Conservation (phyloP, 2,113 vertebrate genomes). For the Crotophaga sulcirostris region DNA sequence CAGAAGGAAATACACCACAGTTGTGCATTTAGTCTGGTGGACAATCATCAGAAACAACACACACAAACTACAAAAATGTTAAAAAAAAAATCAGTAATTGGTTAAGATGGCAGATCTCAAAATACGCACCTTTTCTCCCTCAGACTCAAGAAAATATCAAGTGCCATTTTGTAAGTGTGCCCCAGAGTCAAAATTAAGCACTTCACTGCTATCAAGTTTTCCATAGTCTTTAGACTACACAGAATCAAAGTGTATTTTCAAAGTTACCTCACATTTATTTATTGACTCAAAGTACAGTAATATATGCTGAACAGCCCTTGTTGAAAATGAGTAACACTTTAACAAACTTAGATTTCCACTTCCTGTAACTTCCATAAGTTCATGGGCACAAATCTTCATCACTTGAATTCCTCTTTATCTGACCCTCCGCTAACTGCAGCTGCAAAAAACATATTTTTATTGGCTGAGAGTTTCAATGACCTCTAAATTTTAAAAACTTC, state of each 20-base stretch:
- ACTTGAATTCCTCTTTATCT: background rate
- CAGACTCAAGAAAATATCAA: background rate
- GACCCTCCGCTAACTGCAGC: background rate
- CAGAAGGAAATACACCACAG: background rate
- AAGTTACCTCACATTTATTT: background rate
- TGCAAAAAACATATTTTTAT: rapidly evolving
- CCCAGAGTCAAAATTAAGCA: background rate
- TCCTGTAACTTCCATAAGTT: rapidly evolving
- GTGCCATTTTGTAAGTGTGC: background rate
- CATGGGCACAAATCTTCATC: background rate
- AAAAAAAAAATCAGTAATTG: background rate
- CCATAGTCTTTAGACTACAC: slow-evolving; percentile 36
- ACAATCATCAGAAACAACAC: slow-evolving; percentile 18
- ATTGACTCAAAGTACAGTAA: background rate
- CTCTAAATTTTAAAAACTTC: background rate
- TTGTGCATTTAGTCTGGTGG: background rate
- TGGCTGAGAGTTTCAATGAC: background rate
- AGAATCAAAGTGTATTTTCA: slow-evolving; percentile 8
- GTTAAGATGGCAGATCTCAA: background rate
- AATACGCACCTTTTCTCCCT: background rate
- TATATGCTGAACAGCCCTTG: background rate
- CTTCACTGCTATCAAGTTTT: background rate
- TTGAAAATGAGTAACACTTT: background rate
- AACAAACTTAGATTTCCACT: background rate
- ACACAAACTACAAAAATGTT: background rate